phyloP scores from a whole-genome alignment of 2,888 invertebrate species.

The Leptinotarsa haldemani region DNA sequence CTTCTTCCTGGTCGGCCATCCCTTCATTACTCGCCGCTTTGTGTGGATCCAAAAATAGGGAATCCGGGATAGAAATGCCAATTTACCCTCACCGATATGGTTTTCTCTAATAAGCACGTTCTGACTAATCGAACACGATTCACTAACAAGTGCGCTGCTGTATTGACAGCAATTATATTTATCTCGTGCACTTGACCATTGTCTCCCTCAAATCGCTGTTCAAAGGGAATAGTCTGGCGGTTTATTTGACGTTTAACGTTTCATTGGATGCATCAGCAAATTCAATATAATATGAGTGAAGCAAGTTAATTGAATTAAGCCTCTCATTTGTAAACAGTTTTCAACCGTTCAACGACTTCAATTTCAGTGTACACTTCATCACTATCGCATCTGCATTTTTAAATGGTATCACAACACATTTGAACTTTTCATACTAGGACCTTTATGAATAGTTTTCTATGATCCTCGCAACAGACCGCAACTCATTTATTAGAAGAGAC shows the following conservation, averaged over 20 bases:
- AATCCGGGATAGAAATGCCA: slow-evolving; percentile 59
- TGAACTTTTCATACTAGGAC: too few species aligned
- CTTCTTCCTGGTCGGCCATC: slow-evolving; percentile 58
- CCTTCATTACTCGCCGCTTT: slow-evolving; percentile 59
- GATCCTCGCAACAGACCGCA: too few species aligned
- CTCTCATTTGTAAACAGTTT: too few species aligned
- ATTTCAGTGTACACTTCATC: too few species aligned
- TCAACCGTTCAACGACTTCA: too few species aligned
- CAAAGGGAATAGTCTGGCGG: slow-evolving; percentile 31
- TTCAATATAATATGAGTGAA: background rate
- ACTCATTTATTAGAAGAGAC: too few species aligned
- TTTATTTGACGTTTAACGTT: slow-evolving; percentile 28
- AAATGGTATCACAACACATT: too few species aligned
- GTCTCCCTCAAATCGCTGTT: slow-evolving; percentile 40
- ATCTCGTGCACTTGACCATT: slow-evolving; percentile 51
- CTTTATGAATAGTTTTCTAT: too few species aligned
- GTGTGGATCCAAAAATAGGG: slow-evolving; percentile 60
- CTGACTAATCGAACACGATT: slow-evolving; percentile 52
- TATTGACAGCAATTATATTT: slow-evolving; percentile 57
- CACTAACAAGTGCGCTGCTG: slow-evolving; percentile 44
- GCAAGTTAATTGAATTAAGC: too few species aligned
- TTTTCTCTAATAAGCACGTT: slow-evolving; percentile 60
- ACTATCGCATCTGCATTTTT: too few species aligned
- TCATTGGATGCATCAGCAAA: background rate
- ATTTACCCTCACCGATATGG: slow-evolving; percentile 61